phyloP scores from a whole-genome alignment of 1,140 invertebrate species.

The Megalopta genalis region DNA sequence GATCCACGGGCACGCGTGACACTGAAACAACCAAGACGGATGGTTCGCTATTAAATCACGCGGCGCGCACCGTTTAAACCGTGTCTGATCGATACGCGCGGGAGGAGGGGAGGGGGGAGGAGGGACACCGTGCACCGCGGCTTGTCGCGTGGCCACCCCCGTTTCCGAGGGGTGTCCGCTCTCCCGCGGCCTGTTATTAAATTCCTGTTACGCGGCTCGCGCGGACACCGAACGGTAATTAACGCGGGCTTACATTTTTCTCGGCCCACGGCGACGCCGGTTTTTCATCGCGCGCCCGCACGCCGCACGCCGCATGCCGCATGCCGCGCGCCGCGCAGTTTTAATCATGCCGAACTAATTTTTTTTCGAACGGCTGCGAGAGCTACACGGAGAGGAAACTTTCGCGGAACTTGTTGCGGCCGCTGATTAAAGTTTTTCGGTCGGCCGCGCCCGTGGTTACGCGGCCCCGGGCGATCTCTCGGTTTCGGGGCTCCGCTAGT shows the following conservation, averaged over 20 bases:
- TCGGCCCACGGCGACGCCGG: no score
- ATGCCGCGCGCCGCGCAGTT: no score
- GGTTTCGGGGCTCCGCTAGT: background rate
- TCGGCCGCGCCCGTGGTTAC: no score
- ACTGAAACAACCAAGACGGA: slow-evolving; percentile 45
- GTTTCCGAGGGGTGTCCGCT: background rate
- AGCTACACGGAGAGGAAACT: background rate
- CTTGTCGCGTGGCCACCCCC: background rate
- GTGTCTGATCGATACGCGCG: no score
- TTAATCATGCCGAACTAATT: slow-evolving; percentile 35
- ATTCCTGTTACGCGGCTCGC: slow-evolving; percentile 18
- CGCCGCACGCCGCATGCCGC: no score
- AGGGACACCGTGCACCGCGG: no score
- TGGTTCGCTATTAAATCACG: slow-evolving; percentile 13
- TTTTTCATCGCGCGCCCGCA: no score
- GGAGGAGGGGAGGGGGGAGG: no score
- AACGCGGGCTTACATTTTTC: slow-evolving; percentile 33
- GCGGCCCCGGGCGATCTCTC: background rate
- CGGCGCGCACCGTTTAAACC: no score
- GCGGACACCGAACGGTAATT: slow-evolving; percentile 11
- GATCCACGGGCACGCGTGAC: slow-evolving; percentile 19
- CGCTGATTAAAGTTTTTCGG: slow-evolving; percentile 24
- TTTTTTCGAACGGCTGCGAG: background rate
- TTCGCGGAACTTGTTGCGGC: background rate
- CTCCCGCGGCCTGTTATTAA: slow-evolving; percentile 25